Evolutionary conservation across 1,140 invertebrate genomes (phyloP).

Genomic region (Diorhabda sublineata): DNA sequence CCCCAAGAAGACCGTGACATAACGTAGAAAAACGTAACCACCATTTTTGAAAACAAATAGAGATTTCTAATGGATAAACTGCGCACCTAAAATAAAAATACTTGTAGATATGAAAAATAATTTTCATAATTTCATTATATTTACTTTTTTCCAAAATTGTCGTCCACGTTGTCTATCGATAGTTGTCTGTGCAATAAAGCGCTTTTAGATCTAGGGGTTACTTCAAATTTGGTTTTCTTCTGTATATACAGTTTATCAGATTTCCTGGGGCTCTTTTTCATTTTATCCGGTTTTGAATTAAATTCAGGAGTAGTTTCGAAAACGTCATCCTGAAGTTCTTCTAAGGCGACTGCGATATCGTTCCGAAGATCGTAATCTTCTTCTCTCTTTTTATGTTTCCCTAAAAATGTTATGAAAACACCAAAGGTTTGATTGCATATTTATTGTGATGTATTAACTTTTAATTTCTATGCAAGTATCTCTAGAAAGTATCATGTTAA

Average conservation of each 20-base stretch:
- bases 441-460: no score
- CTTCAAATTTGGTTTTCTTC: conserved; percentile 44
- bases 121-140: neutral
- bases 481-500: neutral
- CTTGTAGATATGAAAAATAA: neutral
- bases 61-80: conserved; percentile 38
- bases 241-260: conserved; percentile 44
- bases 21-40: conserved; percentile 42
- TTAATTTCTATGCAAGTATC: no score
- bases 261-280: conserved; percentile 39
- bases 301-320: conserved; percentile 41
- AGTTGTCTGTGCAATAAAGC: conserved; percentile 26
- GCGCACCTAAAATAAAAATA: conserved; percentile 17
- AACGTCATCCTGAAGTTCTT: conserved; percentile 47
- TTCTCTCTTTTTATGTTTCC: conserved; percentile 41
- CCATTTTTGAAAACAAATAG: conserved; percentile 39
- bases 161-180: conserved; percentile 32
- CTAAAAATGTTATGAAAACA: conserved; percentile 1
- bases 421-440: neutral
- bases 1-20: conserved; percentile 44
- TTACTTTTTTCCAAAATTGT: conserved; percentile 30
- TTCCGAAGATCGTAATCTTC: conserved; percentile 43
- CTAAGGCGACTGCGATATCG: conserved; percentile 43
- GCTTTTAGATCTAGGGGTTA: conserved; percentile 23
- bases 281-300: conserved; percentile 32